Percentiles rank a stretch among this genome's conserved stretches.
Conservation (phyloP, 1,140 invertebrate species). For the Patella vulgata region DNA sequence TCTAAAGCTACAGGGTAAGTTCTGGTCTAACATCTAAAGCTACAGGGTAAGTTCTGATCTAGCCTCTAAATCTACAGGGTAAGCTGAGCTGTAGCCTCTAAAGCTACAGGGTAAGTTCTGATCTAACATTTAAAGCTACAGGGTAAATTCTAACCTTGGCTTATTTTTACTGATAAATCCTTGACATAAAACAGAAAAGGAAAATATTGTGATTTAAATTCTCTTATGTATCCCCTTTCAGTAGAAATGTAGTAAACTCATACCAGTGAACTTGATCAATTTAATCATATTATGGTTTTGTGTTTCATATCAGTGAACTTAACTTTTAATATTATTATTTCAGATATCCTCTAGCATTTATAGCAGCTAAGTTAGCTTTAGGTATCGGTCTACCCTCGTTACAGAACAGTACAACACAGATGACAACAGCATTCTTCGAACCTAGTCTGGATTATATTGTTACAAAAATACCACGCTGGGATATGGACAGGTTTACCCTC, state of each 20-base stretch:
- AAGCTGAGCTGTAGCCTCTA: not conserved
- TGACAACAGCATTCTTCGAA: constrained; percentile 55
- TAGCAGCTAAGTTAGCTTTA: constrained; percentile 52
- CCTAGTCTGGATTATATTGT: constrained; percentile 56
- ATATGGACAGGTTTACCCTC: constrained; percentile 47
- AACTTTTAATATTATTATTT: constrained; percentile 6
- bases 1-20: too few relatives aligned
- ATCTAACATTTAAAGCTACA: not conserved
- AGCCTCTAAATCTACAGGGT: not conserved
- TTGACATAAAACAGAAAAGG: too few relatives aligned
- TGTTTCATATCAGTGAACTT: too few relatives aligned
- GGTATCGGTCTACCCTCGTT: constrained; percentile 44
- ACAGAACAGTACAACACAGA: constrained; percentile 44
- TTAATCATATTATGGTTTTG: too few relatives aligned
- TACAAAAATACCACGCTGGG: constrained; percentile 56
- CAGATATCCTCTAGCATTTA: constrained; percentile 54
- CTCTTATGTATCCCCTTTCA: too few relatives aligned
- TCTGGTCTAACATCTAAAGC: constrained; percentile 54
- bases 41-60: constrained; percentile 37
- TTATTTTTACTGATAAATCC: too few relatives aligned
- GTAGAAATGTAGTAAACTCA: too few relatives aligned
- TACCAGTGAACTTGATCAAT: too few relatives aligned
- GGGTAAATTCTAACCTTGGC: not conserved
- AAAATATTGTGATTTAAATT: too few relatives aligned
- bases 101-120: not conserved